A percentile compares a stretch with the other conserved stretches of the same genome.
phyloP scores from a whole-genome alignment of 2,113 vertebrate species.

The Pantherophis guttatus region DNA sequence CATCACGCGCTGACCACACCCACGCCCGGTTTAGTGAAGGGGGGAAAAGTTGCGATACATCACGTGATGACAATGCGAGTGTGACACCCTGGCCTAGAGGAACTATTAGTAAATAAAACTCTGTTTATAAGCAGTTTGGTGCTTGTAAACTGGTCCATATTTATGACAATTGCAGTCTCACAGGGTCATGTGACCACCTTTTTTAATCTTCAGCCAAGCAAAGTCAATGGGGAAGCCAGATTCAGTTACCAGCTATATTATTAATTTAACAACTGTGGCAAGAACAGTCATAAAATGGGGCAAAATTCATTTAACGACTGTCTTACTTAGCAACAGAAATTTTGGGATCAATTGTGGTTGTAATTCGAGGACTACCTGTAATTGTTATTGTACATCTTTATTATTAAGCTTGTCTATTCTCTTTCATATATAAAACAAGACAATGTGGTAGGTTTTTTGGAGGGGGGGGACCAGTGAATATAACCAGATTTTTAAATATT shows the following conservation, averaged over 20 bases:
- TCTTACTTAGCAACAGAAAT: neutral
- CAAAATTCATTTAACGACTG: neutral
- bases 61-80: no score
- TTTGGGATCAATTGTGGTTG: neutral
- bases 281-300: neutral
- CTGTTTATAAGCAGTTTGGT: neutral
- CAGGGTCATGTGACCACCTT: neutral
- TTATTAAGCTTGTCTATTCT: neutral
- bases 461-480: neutral
- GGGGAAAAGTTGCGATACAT: no score
- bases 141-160: no score
- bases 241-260: neutral
- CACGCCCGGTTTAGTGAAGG: no score
- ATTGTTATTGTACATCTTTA: neutral
- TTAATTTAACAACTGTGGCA: neutral
- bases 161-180: no score
- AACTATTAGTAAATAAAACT: neutral
- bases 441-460: neutral
- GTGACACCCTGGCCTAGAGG: neutral
- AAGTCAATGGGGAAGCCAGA: neutral
- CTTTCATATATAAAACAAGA: neutral
- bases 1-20: fast-evolving
- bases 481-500: neutral
- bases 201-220: neutral
- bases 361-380: neutral